Percentiles rank a stretch among this genome's conserved stretches.
Conservation (phyloP, 2,888 invertebrate species). For the Nemoura dubitans region DNA sequence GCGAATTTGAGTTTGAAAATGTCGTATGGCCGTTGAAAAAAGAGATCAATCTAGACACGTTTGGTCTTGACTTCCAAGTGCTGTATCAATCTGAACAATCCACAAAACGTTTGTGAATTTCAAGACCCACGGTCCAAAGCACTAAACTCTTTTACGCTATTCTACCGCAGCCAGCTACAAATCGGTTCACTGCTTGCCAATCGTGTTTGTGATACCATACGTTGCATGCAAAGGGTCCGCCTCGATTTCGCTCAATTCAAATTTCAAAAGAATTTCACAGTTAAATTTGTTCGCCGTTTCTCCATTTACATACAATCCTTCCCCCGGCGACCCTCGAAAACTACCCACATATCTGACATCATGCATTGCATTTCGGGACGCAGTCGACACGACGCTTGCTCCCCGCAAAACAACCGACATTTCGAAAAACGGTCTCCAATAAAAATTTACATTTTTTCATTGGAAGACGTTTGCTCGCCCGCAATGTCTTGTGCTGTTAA, state of each 20-base stretch:
- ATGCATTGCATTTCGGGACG: background rate
- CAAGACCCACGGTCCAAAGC: no score
- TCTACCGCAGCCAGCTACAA: background rate
- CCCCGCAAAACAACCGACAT: background rate
- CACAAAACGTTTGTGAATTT: no score
- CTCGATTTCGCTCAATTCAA: background rate
- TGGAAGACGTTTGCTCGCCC: background rate
- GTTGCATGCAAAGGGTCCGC: background rate
- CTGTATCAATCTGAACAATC: no score
- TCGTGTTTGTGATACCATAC: background rate
- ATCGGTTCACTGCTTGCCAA: background rate
- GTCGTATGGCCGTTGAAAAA: no score
- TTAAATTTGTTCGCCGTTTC: background rate
- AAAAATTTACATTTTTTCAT: constrained; percentile 35
- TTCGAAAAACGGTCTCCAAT: constrained; percentile 23
- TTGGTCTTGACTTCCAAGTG: no score
- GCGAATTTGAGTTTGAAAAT: no score
- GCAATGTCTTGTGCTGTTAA: background rate
- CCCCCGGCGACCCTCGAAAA: constrained; percentile 22
- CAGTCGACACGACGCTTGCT: background rate
- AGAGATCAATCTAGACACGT: no score
- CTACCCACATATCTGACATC: background rate
- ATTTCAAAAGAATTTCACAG: constrained; percentile 12
- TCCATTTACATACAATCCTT: background rate
- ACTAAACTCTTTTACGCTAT: background rate